These are phyloP conservation scores for Scarus forsteni DNA, from an alignment of 2,797 vertebrate species.

Conservation along the genomic window DNA sequence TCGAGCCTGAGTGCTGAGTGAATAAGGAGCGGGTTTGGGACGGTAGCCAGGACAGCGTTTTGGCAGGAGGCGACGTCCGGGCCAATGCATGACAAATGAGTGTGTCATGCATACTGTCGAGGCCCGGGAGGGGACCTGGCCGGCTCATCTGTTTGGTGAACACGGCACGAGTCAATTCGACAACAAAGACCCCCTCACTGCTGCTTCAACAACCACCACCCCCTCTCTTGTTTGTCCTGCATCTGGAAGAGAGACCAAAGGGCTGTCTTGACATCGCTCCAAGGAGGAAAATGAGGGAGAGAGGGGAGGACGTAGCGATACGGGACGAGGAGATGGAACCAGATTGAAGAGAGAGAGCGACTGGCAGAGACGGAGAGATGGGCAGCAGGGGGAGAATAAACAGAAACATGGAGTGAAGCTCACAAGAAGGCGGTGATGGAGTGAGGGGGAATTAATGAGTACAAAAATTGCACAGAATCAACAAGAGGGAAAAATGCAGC, in stretches of 20 bases:
- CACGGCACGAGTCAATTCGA: conserved; percentile 69
- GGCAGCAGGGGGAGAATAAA: conserved; percentile 29
- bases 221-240: background rate
- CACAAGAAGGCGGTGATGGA: conserved; percentile 19
- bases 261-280: conserved; percentile 35
- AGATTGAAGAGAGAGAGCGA: conserved; percentile 17
- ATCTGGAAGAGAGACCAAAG: conserved; percentile 22
- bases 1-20: conserved; percentile 49
- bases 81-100: conserved; percentile 76
- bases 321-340: conserved; percentile 23
- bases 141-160: conserved; percentile 65
- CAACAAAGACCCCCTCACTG: conserved; percentile 61
- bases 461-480: conserved; percentile 2
- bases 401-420: conserved; percentile 36
- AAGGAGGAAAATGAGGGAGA: conserved; percentile 19
- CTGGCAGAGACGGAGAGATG: conserved; percentile 20
- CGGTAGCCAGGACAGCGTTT: conserved; percentile 65
- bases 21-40: conserved; percentile 62
- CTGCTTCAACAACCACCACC: background rate
- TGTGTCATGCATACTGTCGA: conserved; percentile 66
- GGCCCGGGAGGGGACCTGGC: conserved; percentile 47
- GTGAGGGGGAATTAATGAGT: conserved; percentile 18
- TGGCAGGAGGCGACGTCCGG: conserved; percentile 63
- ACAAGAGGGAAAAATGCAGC: background rate
- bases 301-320: conserved; percentile 17